A percentile compares a stretch with the other conserved stretches of the same genome.
These are phyloP conservation scores for Strix aluco DNA, from an alignment of 2,113 vertebrate species.

Conservation along the genomic window DNA sequence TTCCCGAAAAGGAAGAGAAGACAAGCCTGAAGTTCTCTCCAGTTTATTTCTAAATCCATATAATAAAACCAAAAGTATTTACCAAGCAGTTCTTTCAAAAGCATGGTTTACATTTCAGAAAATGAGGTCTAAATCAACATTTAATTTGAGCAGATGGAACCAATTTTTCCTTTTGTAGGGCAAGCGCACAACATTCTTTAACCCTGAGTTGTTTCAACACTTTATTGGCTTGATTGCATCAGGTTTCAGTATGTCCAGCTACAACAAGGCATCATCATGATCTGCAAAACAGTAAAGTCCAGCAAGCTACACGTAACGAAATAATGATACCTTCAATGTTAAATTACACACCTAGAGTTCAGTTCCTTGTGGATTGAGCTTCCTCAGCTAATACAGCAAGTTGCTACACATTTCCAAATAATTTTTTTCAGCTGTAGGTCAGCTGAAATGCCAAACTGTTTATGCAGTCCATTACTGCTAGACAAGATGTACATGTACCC, in stretches of 20 bases:
- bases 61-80: conserved; percentile 21
- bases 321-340: not conserved
- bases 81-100: conserved; percentile 25
- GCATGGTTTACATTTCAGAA: conserved; percentile 50
- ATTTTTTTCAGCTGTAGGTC: not conserved
- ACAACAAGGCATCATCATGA: not conserved
- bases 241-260: conserved; percentile 8
- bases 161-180: conserved; percentile 50
- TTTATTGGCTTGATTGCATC: conserved; percentile 20
- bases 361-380: not conserved
- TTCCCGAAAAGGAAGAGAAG: not conserved
- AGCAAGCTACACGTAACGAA: not conserved
- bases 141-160: conserved; percentile 63
- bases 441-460: conserved; percentile 10
- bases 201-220: conserved; percentile 20
- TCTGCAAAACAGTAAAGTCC: not conserved
- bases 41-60: conserved; percentile 23
- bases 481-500: not conserved
- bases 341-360: not conserved
- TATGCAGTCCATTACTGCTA: not conserved
- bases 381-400: not conserved
- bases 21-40: not conserved
- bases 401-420: not conserved
- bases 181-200: not conserved
- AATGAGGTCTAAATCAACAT: conserved; percentile 60